A percentile compares a stretch with the other conserved stretches of the same genome.
Conservation (phyloP, 2,113 vertebrate genomes). For the Chaetops frenatus region DNA sequence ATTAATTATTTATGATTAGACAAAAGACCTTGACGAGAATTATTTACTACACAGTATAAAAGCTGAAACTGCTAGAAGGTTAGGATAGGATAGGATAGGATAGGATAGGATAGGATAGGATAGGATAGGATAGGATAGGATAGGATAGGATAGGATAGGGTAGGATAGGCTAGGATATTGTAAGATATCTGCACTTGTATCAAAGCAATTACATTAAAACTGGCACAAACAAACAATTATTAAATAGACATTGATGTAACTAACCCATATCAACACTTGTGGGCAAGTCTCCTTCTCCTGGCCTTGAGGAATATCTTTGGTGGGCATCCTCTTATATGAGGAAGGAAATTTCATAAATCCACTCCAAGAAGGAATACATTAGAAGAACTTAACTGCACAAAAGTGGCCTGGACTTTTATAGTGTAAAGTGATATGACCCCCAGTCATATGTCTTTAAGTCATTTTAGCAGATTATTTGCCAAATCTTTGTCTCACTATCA, state of each 20-base stretch:
- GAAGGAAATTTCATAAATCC: not conserved
- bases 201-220: not conserved
- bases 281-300: not conserved
- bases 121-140: not conserved
- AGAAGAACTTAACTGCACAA: not conserved
- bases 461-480: not conserved
- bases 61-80: not conserved
- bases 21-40: not conserved
- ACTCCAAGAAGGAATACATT: not conserved
- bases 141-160: not conserved
- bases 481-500: not conserved
- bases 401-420: not conserved
- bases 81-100: not conserved
- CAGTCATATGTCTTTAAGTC: not conserved
- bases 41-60: not conserved
- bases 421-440: not conserved
- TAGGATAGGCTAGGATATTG: not conserved
- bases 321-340: not conserved
- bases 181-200: not conserved
- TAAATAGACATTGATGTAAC: not conserved
- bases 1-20: not conserved
- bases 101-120: not conserved
- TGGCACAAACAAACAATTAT: not conserved
- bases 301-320: not conserved
- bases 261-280: not conserved